Conservation (phyloP, 2,888 invertebrate species). For the Polymixis flavicincta region DNA sequence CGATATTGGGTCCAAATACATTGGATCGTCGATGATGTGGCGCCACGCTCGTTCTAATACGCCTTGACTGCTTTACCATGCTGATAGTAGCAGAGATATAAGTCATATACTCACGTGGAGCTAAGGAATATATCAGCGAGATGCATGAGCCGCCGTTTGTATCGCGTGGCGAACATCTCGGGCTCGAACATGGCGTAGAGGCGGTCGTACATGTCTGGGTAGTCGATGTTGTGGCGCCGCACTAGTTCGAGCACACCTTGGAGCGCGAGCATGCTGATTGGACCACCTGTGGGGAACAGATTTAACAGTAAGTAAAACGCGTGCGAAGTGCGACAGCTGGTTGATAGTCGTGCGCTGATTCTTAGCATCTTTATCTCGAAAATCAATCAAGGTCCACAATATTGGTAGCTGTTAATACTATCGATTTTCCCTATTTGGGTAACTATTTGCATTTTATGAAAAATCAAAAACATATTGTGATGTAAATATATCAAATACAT, state of each 20-base stretch:
- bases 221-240: conserved; percentile 97
- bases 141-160: conserved; percentile 96
- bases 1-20: no score
- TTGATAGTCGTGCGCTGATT: not conserved
- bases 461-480: no score
- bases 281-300: conserved; percentile 92
- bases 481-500: no score
- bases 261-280: conserved; percentile 96
- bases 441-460: no score
- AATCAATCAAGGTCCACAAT: not conserved
- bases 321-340: no score
- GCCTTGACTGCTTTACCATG: not conserved
- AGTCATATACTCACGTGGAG: conserved; percentile 93
- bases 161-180: conserved; percentile 97
- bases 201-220: conserved; percentile 98
- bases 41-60: not conserved
- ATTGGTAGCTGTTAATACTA: not conserved
- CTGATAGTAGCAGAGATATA: not conserved
- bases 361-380: not conserved
- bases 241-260: conserved; percentile 98
- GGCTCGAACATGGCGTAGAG: conserved; percentile 98
- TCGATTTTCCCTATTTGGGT: not conserved
- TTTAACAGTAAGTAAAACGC: no score
- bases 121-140: conserved; percentile 97
- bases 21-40: not conserved